Percentiles rank a stretch among this genome's conserved stretches.
These are phyloP conservation scores for Spilarctia lutea DNA, from an alignment of 2,888 invertebrate genomes.

Conservation along the genomic window DNA sequence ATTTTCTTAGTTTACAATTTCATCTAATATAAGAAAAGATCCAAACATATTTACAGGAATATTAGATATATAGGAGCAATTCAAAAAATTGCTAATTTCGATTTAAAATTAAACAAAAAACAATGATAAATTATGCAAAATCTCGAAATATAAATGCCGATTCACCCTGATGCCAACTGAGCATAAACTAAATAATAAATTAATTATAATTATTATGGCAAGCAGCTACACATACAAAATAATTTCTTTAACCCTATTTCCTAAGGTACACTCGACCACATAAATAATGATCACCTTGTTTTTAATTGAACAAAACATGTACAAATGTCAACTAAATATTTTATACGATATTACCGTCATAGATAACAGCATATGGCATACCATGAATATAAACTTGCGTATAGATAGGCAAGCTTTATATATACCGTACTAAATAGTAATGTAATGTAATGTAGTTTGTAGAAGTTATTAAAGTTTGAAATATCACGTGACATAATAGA, in stretches of 20 bases:
- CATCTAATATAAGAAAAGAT: neutral
- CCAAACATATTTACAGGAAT: neutral
- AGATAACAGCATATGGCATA: too few species aligned
- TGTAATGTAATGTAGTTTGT: neutral
- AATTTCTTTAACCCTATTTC: neutral
- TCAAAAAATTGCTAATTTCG: neutral
- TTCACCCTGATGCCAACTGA: conserved; percentile 40
- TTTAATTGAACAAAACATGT: neutral
- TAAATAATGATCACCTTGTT: neutral
- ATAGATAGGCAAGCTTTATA: neutral
- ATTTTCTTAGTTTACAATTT: neutral
- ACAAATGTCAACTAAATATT: neutral
- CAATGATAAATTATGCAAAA: conserved; percentile 11
- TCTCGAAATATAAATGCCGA: conserved; percentile 35
- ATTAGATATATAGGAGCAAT: neutral
- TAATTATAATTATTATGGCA: conserved; percentile 42
- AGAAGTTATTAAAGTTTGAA: too few species aligned
- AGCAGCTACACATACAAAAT: conserved; percentile 16
- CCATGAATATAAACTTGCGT: too few species aligned
- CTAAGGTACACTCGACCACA: neutral
- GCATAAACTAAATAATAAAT: neutral
- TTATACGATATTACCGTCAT: neutral
- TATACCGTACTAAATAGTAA: neutral
- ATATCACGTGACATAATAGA: neutral
- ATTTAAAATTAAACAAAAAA: conserved; percentile 1